Percentiles rank a stretch among this genome's conserved stretches.
phyloP scores from a whole-genome alignment of 2,113 vertebrate species.

The Panthera uncia region DNA sequence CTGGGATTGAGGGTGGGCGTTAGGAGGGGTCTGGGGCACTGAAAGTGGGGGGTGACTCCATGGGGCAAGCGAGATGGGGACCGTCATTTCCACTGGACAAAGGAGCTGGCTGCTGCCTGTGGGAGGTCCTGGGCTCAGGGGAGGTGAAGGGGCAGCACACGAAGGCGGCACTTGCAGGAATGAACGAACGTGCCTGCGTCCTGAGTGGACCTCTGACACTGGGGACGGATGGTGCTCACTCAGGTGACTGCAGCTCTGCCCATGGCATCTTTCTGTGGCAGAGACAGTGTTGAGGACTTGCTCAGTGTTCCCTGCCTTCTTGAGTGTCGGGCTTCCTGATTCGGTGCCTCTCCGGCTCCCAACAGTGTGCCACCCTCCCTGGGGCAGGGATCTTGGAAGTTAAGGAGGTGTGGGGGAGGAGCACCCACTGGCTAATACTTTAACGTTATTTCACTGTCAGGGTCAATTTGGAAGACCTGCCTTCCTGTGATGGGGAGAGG shows the following conservation, averaged over 20 bases:
- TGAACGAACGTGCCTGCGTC: background rate
- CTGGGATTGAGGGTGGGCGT: background rate
- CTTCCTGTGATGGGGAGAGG: background rate
- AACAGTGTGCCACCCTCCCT: too few species aligned
- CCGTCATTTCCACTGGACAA: background rate
- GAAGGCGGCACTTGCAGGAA: background rate
- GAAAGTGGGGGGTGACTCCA: background rate
- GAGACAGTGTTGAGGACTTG: background rate
- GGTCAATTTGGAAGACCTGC: background rate
- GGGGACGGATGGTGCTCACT: background rate
- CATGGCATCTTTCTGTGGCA: background rate
- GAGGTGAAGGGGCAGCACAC: fast-evolving
- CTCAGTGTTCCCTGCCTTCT: background rate
- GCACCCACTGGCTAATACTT: background rate
- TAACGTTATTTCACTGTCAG: background rate
- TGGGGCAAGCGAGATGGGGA: background rate
- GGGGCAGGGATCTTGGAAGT: background rate
- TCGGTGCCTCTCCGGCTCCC: background rate
- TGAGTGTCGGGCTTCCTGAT: background rate
- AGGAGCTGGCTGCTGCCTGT: background rate
- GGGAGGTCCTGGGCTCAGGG: background rate
- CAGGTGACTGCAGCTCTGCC: background rate
- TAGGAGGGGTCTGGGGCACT: background rate
- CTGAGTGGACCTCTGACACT: background rate
- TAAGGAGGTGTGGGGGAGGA: background rate